Evolutionary conservation across 1,140 invertebrate species (phyloP).

Genomic region (Drosophila yakuba): DNA sequence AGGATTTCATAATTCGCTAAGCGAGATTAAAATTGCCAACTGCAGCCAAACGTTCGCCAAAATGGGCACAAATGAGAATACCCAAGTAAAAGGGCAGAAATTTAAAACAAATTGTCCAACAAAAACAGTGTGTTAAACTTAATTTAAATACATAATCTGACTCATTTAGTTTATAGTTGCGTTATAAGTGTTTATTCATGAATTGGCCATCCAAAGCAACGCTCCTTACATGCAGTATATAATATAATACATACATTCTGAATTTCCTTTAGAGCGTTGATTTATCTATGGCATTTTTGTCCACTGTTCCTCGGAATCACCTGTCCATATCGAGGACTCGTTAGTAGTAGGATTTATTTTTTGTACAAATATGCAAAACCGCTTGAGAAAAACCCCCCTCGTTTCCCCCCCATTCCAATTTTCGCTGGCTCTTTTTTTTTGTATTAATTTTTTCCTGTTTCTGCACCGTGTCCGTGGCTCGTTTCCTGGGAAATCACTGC

Average conservation of each 20-base stretch:
- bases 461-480: slow-evolving; percentile 1
- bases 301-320: slow-evolving; percentile 8
- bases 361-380: slow-evolving; percentile 19
- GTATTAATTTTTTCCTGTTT: no score
- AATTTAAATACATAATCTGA: no score
- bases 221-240: no score
- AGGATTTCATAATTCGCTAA: slow-evolving; percentile 82
- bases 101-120: no score
- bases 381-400: neutral
- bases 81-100: neutral
- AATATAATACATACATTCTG: no score
- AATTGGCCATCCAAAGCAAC: no score
- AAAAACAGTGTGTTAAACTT: no score
- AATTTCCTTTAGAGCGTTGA: no score
- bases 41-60: slow-evolving; percentile 6
- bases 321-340: slow-evolving; percentile 2
- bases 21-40: slow-evolving; percentile 79
- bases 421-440: slow-evolving; percentile 7
- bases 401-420: slow-evolving; percentile 48
- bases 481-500: slow-evolving; percentile 72
- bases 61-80: slow-evolving; percentile 13
- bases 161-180: no score
- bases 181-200: no score
- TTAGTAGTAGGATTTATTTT: slow-evolving; percentile 11
- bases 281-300: neutral